Evolutionary conservation across 2,888 invertebrate species (phyloP).

Genomic region (Drosophila prostipennis): DNA sequence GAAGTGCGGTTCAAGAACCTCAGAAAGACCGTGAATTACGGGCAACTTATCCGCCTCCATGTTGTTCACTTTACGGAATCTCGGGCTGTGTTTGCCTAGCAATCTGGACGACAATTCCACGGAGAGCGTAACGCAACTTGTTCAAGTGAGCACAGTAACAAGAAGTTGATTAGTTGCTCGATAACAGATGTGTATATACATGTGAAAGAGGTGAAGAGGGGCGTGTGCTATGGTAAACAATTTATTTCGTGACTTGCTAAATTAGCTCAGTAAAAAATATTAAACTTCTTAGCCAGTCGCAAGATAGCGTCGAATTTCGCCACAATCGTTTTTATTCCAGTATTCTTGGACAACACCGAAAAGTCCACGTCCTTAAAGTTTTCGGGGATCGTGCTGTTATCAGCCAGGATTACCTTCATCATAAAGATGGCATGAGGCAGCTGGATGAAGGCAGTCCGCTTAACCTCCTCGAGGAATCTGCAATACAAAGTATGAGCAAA

Average conservation of each 20-base stretch:
- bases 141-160: background rate
- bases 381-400: conserved; percentile 84
- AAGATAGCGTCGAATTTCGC: conserved; percentile 66
- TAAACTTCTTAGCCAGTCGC: conserved; percentile 71
- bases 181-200: conserved; percentile 7
- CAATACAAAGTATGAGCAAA: background rate
- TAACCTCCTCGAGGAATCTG: conserved; percentile 83
- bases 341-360: conserved; percentile 74
- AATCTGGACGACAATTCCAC: conserved; percentile 5
- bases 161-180: conserved; percentile 13
- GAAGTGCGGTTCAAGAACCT: conserved; percentile 46
- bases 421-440: conserved; percentile 85
- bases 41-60: conserved; percentile 43
- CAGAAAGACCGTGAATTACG: conserved; percentile 32
- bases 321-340: conserved; percentile 59
- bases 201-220: background rate
- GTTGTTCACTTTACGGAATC: background rate
- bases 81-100: background rate
- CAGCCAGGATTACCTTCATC: conserved; percentile 85
- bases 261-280: conserved; percentile 61
- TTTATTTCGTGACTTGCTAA: conserved; percentile 6
- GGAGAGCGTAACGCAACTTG: background rate
- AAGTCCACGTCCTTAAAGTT: conserved; percentile 84
- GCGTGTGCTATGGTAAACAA: background rate
- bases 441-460: conserved; percentile 83